A percentile compares a stretch with the other conserved stretches of the same genome.
phyloP scores from a whole-genome alignment of 2,113 vertebrate species.

The Columba livia region DNA sequence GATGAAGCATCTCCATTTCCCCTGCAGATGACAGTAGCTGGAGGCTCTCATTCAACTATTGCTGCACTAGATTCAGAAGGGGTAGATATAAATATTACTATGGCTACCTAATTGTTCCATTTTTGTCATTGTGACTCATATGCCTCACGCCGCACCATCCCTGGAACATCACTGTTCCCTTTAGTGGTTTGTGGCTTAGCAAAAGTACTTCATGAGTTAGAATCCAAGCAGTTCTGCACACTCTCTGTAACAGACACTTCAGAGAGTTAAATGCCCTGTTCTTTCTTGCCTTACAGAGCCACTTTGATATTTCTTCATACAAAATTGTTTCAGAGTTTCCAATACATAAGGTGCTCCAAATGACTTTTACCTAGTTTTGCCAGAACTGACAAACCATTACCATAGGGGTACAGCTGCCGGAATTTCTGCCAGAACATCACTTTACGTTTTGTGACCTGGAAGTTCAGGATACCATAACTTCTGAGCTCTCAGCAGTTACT shows the following conservation, averaged over 20 bases:
- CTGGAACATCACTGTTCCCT: not conserved
- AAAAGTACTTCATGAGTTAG: not conserved
- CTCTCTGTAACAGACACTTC: not conserved
- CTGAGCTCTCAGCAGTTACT: not conserved
- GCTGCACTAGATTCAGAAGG: not conserved
- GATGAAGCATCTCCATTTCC: not conserved
- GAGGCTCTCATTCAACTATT: not conserved
- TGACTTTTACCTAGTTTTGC: not conserved
- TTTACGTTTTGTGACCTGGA: not conserved
- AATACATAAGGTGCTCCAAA: conserved; percentile 10
- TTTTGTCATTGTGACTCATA: not conserved
- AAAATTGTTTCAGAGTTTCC: conserved; percentile 14
- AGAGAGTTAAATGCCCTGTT: not conserved
- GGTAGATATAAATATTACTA: not conserved
- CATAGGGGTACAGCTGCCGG: not conserved
- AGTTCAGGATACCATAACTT: not conserved
- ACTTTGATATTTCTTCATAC: not conserved
- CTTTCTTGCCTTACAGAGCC: not conserved
- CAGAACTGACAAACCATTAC: not conserved
- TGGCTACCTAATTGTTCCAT: not conserved
- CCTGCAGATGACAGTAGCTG: not conserved
- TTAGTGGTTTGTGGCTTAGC: not conserved
- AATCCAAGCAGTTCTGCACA: not conserved
- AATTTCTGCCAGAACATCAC: not conserved
- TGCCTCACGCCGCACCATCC: rapidly evolving